These are phyloP conservation scores for Anagrus nilaparvatae DNA, from an alignment of 1,140 invertebrate species.

Conservation along the genomic window DNA sequence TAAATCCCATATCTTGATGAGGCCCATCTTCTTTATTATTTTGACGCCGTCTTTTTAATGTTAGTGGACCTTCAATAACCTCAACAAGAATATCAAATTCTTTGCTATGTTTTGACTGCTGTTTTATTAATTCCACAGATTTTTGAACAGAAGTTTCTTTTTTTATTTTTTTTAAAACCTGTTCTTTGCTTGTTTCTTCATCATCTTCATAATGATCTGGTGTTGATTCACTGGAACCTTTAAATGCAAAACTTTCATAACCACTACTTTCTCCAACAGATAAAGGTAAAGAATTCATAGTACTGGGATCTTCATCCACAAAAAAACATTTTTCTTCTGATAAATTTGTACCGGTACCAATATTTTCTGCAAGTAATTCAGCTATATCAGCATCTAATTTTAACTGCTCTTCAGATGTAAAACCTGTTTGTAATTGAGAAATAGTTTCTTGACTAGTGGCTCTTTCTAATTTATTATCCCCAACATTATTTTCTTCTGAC, in stretches of 20 bases:
- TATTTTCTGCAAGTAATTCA: constrained; percentile 32
- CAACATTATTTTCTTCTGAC: too few species aligned
- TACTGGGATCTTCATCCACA: too few species aligned
- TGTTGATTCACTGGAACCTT: constrained; percentile 38
- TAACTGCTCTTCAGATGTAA: constrained; percentile 28
- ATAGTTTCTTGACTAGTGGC: too few species aligned
- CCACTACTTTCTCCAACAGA: constrained; percentile 63
- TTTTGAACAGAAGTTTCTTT: constrained; percentile 1
- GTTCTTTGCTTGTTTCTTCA: constrained; percentile 1
- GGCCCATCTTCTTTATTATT: constrained; percentile 21
- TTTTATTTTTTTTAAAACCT: background rate
- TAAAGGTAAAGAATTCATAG: constrained; percentile 34
- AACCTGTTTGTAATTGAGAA: too few species aligned
- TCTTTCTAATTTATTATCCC: too few species aligned
- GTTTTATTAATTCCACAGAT: background rate
- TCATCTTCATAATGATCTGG: constrained; percentile 42
- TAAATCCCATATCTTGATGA: too few species aligned
- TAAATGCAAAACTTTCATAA: constrained; percentile 66
- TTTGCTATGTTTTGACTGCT: background rate
- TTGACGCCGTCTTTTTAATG: background rate
- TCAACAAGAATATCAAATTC: background rate
- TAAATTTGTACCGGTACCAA: constrained; percentile 13
- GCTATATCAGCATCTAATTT: constrained; percentile 36
- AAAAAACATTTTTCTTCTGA: constrained; percentile 12
- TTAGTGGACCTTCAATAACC: background rate